A percentile compares a stretch with the other conserved stretches of the same genome.
phyloP scores from a whole-genome alignment of 2,888 invertebrate genomes.

The Cheilosia variabilis region DNA sequence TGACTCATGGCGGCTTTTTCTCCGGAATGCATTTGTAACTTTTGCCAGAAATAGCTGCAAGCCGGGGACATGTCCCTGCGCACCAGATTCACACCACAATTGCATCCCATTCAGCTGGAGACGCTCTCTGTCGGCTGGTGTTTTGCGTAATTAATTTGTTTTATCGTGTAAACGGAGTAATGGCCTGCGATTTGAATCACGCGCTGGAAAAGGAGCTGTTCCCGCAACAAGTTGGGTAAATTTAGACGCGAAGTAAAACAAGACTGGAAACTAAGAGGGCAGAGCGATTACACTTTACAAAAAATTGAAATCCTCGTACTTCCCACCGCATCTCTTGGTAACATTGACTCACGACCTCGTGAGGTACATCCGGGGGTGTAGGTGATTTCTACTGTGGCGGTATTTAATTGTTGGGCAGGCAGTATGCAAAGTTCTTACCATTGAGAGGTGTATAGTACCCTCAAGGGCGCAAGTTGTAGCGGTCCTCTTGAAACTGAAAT shows the following conservation, averaged over 20 bases:
- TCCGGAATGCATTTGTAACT: constrained; percentile 65
- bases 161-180: constrained; percentile 74
- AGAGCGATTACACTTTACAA: no score
- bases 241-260: constrained; percentile 43
- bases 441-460: no score
- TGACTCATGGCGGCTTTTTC: constrained; percentile 1
- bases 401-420: no score
- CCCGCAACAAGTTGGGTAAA: constrained; percentile 52
- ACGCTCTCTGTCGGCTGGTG: constrained; percentile 29
- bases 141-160: constrained; percentile 72
- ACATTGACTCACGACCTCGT: no score
- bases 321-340: no score
- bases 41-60: constrained; percentile 63
- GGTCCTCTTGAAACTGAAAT: no score
- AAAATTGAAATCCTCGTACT: no score
- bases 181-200: constrained; percentile 68
- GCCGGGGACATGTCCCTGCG: constrained; percentile 63
- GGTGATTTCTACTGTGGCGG: no score
- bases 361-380: no score
- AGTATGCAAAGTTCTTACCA: no score
- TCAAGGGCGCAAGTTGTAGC: no score
- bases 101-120: constrained; percentile 50
- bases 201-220: constrained; percentile 22
- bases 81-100: constrained; percentile 32
- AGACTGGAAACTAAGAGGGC: not conserved